These are phyloP conservation scores for Pogonomyrmex barbatus DNA, from an alignment of 1,140 invertebrate genomes.

Conservation along the genomic window DNA sequence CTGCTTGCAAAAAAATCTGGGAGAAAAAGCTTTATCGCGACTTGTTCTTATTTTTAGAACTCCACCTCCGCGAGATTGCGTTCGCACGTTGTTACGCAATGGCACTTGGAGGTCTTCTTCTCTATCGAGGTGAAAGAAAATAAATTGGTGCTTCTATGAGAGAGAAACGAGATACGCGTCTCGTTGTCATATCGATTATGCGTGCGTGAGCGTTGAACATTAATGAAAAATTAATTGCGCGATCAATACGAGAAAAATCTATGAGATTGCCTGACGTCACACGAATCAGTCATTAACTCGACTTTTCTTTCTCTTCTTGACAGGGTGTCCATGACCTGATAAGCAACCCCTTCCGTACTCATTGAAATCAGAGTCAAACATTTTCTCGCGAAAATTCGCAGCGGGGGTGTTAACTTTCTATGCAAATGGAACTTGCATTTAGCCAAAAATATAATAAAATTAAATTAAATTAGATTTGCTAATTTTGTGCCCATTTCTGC, in stretches of 20 bases:
- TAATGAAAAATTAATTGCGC: constrained; percentile 42
- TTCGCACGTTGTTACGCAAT: constrained; percentile 36
- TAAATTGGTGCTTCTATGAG: constrained; percentile 9
- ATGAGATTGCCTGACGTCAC: not conserved
- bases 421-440: not conserved
- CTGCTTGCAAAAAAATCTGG: not conserved
- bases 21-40: not conserved
- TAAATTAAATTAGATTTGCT: not conserved
- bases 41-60: constrained; percentile 50
- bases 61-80: constrained; percentile 30
- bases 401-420: not conserved
- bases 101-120: not conserved
- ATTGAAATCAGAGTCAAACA: not conserved
- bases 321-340: not conserved
- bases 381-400: not conserved
- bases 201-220: not conserved
- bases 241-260: constrained; percentile 38
- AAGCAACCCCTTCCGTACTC: not conserved
- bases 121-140: not conserved
- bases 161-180: not conserved
- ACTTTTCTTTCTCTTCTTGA: not conserved
- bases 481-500: not conserved
- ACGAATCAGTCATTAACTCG: constrained; percentile 12
- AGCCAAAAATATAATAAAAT: no score
- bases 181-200: not conserved